These are phyloP conservation scores for Octodon degus DNA, from an alignment of 2,113 vertebrate species.

Conservation along the genomic window DNA sequence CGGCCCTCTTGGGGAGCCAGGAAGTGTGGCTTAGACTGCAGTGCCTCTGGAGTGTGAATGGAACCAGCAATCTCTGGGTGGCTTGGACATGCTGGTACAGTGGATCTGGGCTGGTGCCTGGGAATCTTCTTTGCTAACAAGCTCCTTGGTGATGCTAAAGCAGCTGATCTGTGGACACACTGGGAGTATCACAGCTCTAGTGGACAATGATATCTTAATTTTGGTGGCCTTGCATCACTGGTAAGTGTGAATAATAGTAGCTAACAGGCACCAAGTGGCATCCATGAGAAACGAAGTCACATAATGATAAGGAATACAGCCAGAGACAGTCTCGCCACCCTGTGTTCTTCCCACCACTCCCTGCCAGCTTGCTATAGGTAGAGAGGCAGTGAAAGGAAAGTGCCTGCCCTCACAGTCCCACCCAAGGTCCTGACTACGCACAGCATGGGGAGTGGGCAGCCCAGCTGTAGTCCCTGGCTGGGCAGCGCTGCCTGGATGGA, in stretches of 20 bases:
- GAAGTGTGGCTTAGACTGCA: not conserved
- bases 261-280: not conserved
- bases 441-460: not conserved
- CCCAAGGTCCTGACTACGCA: not conserved
- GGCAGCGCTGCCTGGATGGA: not conserved
- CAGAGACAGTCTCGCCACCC: not conserved
- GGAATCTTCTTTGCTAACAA: constrained; percentile 11
- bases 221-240: not conserved
- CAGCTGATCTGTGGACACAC: not conserved
- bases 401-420: not conserved
- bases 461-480: not conserved
- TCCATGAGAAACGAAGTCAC: not conserved
- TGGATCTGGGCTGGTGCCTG: not conserved
- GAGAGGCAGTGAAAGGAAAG: accelerated
- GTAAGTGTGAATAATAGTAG: not conserved
- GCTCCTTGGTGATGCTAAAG: not conserved
- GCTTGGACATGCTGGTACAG: not conserved
- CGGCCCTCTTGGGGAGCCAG: not conserved
- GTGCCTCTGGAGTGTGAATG: not conserved
- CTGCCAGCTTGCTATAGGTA: not conserved
- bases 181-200: not conserved
- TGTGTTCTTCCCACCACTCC: accelerated
- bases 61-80: not conserved
- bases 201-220: not conserved
- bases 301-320: not conserved